These are phyloP conservation scores for Itoplectis maculator DNA, from an alignment of 2,888 invertebrate genomes.

Conservation along the genomic window DNA sequence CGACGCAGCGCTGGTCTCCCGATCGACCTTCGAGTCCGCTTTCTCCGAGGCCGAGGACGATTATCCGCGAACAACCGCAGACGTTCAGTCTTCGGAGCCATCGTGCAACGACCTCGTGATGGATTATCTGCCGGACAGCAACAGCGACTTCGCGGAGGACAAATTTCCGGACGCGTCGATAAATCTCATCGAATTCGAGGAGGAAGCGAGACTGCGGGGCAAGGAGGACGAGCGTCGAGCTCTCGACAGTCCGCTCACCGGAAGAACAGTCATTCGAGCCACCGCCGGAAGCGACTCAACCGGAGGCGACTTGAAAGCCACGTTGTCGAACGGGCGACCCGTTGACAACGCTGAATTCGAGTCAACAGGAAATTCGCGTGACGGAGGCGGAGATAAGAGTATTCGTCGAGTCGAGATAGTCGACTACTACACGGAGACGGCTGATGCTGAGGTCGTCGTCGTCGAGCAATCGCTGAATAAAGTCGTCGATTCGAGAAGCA, in stretches of 20 bases:
- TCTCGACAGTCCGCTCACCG: slow-evolving; percentile 63
- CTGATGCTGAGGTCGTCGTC: background rate
- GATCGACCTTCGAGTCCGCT: slow-evolving; percentile 47
- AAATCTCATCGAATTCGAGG: slow-evolving; percentile 53
- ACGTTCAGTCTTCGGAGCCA: slow-evolving; percentile 30
- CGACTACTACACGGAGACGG: background rate
- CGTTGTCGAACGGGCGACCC: background rate
- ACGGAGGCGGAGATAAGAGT: background rate
- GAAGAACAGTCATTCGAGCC: slow-evolving; percentile 64
- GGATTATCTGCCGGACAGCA: slow-evolving; percentile 36
- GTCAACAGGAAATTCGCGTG: background rate
- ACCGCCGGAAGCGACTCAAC: slow-evolving; percentile 5
- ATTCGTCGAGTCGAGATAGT: background rate
- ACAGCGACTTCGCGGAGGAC: slow-evolving; percentile 25
- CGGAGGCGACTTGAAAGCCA: slow-evolving; percentile 15
- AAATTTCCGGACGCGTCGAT: slow-evolving; percentile 11
- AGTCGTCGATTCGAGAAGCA: slow-evolving; percentile 68
- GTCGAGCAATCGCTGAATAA: slow-evolving; percentile 55
- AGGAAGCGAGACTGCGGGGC: slow-evolving; percentile 14
- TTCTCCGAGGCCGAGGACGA: slow-evolving; percentile 50
- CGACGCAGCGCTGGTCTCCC: slow-evolving; percentile 23
- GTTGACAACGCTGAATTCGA: background rate
- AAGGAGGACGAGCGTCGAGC: slow-evolving; percentile 44
- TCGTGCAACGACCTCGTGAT: slow-evolving; percentile 49
- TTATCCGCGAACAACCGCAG: background rate